These are phyloP conservation scores for Limosa lapponica DNA, from an alignment of 2,797 vertebrate genomes.

Conservation along the genomic window DNA sequence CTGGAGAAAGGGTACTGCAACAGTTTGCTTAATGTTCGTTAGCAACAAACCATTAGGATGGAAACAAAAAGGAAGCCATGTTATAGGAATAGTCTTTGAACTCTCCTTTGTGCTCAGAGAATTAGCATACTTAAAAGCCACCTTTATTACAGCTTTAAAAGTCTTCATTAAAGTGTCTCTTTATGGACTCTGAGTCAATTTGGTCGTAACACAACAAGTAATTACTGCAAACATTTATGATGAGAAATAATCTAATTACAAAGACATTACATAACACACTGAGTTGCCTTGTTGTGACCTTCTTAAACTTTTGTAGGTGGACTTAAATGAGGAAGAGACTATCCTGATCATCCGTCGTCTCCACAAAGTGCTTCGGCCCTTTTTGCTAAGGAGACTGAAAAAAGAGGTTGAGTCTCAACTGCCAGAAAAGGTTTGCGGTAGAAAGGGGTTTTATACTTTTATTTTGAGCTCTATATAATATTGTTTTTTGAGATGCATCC, in stretches of 20 bases:
- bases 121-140: background rate
- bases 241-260: background rate
- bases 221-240: background rate
- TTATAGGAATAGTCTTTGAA: background rate
- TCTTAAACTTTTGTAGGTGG: conserved; percentile 75
- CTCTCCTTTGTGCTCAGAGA: background rate
- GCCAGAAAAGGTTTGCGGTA: conserved; percentile 83
- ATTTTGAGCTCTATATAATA: background rate
- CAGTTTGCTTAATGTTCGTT: conserved; percentile 76
- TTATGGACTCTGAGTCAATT: background rate
- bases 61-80: background rate
- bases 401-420: conserved; percentile 89
- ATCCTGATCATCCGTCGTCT: conserved; percentile 87
- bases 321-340: conserved; percentile 89
- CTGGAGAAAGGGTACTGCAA: conserved; percentile 90
- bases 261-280: background rate
- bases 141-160: background rate
- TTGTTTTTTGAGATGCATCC: background rate
- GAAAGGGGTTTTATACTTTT: background rate
- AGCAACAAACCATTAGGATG: background rate
- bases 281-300: background rate
- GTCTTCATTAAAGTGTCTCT: background rate
- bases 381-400: conserved; percentile 85
- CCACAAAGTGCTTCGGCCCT: conserved; percentile 87
- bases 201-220: background rate